Percentiles rank a stretch among this genome's conserved stretches.
Evolutionary conservation across 2,888 invertebrate genomes (phyloP).

Genomic region (Dasypogon diadema): DNA sequence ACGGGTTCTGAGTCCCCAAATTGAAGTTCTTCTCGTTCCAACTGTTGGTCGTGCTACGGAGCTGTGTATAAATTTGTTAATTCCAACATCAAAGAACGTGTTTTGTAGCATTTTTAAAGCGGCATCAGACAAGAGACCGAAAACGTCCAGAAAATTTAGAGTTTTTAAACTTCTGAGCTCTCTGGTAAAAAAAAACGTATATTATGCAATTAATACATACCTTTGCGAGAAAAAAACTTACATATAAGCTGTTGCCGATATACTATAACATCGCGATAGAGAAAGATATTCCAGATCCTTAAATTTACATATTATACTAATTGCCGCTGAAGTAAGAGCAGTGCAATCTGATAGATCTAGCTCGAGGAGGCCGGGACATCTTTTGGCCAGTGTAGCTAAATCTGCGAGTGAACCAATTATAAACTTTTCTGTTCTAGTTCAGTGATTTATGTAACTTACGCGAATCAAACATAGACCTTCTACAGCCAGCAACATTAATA

Average conservation of each 20-base stretch:
- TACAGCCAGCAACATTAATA: slow-evolving; percentile 86
- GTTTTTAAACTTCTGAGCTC: slow-evolving; percentile 74
- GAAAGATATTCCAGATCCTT: slow-evolving; percentile 80
- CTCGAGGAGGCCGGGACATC: slow-evolving; percentile 81
- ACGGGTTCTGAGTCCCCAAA: slow-evolving; percentile 89
- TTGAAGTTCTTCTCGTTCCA: slow-evolving; percentile 85
- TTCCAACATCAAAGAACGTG: slow-evolving; percentile 73
- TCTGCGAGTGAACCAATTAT: slow-evolving; percentile 70
- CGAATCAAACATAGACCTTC: slow-evolving; percentile 79
- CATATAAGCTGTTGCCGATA: slow-evolving; percentile 78
- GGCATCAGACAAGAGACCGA: slow-evolving; percentile 78
- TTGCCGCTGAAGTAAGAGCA: slow-evolving; percentile 74
- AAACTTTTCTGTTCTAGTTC: not conserved
- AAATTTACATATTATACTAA: slow-evolving; percentile 73
- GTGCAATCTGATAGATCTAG: slow-evolving; percentile 92
- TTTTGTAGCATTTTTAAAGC: slow-evolving; percentile 71
- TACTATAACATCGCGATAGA: slow-evolving; percentile 84
- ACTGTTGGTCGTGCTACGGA: slow-evolving; percentile 92
- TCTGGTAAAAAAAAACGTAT: slow-evolving; percentile 61
- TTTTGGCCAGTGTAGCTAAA: slow-evolving; percentile 73
- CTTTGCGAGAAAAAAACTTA: slow-evolving; percentile 68
- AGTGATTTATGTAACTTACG: slow-evolving; percentile 58
- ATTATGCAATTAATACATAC: not conserved
- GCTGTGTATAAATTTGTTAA: slow-evolving; percentile 84
- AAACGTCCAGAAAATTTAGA: slow-evolving; percentile 83